These are phyloP conservation scores for Phenganax subtilis DNA, from an alignment of 92 coral and sea anemone species.

Conservation along the genomic window DNA sequence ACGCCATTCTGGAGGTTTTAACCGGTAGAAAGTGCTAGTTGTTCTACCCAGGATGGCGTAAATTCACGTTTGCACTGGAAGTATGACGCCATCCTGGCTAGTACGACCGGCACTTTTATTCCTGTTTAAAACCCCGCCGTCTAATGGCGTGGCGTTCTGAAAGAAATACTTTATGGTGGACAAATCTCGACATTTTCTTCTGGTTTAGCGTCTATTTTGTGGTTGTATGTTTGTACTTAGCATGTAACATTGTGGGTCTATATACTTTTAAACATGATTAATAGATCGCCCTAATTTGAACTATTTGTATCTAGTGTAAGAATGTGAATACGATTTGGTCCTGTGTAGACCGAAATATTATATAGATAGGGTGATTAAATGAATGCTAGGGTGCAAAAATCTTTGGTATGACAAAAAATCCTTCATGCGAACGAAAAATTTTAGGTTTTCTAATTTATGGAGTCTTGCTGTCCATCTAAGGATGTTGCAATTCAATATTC, in stretches of 20 bases:
- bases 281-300: background rate
- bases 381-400: background rate
- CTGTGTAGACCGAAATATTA: background rate
- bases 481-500: too few relatives aligned
- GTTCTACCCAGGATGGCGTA: too few relatives aligned
- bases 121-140: background rate
- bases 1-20: too few relatives aligned
- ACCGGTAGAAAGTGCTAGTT: too few relatives aligned
- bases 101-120: too few relatives aligned
- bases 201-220: background rate
- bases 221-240: slow-evolving; percentile 21
- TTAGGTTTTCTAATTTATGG: too few relatives aligned
- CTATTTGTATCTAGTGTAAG: slow-evolving; percentile 21
- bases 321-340: slow-evolving; percentile 15
- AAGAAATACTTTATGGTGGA: background rate
- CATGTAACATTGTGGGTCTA: slow-evolving; percentile 1
- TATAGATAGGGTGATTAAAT: slow-evolving; percentile 15
- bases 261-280: background rate
- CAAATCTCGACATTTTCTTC: too few relatives aligned
- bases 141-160: background rate
- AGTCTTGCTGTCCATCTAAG: too few relatives aligned
- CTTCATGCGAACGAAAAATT: too few relatives aligned
- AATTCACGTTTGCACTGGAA: too few relatives aligned
- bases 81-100: too few relatives aligned
- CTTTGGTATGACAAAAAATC: background rate